Percentiles rank a stretch among this genome's conserved stretches.
Conservation (phyloP, 2,888 invertebrate species). For the Carterocephalus palaemon region DNA sequence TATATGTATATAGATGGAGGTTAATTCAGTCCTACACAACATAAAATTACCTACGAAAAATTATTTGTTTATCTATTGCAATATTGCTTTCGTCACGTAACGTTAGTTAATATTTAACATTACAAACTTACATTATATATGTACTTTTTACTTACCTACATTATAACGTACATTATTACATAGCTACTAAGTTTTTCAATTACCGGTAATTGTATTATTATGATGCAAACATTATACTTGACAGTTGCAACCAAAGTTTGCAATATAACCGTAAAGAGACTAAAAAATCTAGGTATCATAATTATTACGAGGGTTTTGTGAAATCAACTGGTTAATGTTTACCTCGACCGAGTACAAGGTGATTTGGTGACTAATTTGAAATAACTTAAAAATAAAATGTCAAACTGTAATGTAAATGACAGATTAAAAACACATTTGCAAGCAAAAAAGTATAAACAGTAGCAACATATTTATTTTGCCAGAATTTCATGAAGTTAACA, state of each 20-base stretch:
- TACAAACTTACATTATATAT: too few relatives aligned
- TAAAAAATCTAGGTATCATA: conserved; percentile 17
- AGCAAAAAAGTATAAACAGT: conserved; percentile 4
- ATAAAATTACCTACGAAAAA: too few relatives aligned
- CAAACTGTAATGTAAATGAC: conserved; percentile 5
- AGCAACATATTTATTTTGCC: not conserved
- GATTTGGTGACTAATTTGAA: conserved; percentile 5
- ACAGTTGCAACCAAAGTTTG: conserved; percentile 14
- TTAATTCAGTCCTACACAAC: too few relatives aligned
- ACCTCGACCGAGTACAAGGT: conserved; percentile 17
- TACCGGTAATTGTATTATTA: too few relatives aligned
- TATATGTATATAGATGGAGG: too few relatives aligned
- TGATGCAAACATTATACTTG: conserved; percentile 15
- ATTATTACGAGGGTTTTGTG: conserved; percentile 14
- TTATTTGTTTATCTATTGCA: too few relatives aligned
- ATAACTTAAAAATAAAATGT: conserved; percentile 11
- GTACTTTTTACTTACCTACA: conserved; percentile 8
- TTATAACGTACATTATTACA: conserved; percentile 1
- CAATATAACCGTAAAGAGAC: conserved; percentile 9
- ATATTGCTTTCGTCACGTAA: conserved; percentile 2
- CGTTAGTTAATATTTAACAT: conserved; percentile 6
- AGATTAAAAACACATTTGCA: conserved; percentile 18
- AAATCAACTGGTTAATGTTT: conserved; percentile 19
- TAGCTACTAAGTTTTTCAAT: not conserved
- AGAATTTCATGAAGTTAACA: too few relatives aligned